Evolutionary conservation across 2,797 vertebrate species (phyloP).

Genomic region (Lutjanus campechanus): DNA sequence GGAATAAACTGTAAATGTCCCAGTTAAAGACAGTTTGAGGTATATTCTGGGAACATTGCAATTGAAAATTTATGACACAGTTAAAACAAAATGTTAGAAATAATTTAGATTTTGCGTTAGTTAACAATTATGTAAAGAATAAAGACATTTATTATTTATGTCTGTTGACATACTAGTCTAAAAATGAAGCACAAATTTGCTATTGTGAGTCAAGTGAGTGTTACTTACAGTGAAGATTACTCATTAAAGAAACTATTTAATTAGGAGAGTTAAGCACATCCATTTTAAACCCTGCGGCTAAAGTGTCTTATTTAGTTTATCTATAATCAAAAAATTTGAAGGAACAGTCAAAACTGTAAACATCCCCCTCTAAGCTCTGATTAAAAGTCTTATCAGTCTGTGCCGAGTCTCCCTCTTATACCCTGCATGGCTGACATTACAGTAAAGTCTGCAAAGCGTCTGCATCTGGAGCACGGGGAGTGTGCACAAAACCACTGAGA

Average conservation of each 20-base stretch:
- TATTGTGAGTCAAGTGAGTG: conserved; percentile 12
- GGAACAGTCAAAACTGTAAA: conserved; percentile 57
- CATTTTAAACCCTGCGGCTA: conserved; percentile 50
- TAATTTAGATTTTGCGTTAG: background rate
- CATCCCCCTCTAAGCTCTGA: conserved; percentile 55
- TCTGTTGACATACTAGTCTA: background rate
- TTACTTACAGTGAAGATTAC: conserved; percentile 41
- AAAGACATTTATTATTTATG: conserved; percentile 4
- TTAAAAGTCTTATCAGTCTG: conserved; percentile 54
- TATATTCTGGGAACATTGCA: conserved; percentile 4
- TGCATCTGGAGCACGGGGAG: conserved; percentile 71
- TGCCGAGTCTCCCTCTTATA: conserved; percentile 25
- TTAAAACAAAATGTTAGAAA: background rate
- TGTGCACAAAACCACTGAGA: conserved; percentile 72
- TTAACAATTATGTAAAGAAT: background rate
- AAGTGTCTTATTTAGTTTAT: conserved; percentile 60
- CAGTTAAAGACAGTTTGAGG: background rate
- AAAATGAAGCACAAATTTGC: conserved; percentile 1
- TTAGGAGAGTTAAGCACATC: conserved; percentile 50
- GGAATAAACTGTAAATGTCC: background rate
- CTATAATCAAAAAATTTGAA: conserved; percentile 54
- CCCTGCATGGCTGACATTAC: conserved; percentile 51
- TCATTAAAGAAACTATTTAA: conserved; percentile 56
- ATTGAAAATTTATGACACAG: background rate
- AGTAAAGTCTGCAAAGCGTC: conserved; percentile 49